phyloP scores from a whole-genome alignment of 1,140 invertebrate genomes.

The Orchesella cincta region DNA sequence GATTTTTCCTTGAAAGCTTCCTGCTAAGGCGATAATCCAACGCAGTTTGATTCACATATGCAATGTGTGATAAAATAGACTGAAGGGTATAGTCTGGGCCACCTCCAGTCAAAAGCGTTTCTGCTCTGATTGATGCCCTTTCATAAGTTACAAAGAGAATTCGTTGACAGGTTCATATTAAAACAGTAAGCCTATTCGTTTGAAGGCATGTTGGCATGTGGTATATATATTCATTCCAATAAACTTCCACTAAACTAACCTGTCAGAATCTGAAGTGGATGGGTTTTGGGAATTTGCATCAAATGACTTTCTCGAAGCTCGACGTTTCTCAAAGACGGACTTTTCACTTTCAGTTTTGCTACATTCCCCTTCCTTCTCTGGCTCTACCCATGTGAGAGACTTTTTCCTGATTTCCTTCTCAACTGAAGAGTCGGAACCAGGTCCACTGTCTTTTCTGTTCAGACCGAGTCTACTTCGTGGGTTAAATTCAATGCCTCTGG shows the following conservation, averaged over 20 bases:
- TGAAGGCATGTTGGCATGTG: too few species aligned
- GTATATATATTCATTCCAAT: too few species aligned
- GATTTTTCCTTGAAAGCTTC: constrained; percentile 48
- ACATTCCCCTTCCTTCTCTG: constrained; percentile 30
- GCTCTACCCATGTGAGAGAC: constrained; percentile 45
- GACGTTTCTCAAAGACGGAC: constrained; percentile 30
- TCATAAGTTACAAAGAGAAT: too few species aligned
- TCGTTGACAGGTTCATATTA: too few species aligned
- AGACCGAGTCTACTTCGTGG: constrained; percentile 34
- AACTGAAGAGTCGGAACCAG: not conserved
- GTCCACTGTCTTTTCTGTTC: constrained; percentile 27
- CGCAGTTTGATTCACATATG: constrained; percentile 63
- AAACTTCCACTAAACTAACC: too few species aligned
- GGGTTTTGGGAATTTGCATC: not conserved
- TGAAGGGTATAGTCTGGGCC: constrained; percentile 57
- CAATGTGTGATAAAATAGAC: constrained; percentile 65
- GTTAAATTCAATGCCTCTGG: constrained; percentile 14
- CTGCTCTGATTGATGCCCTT: not conserved
- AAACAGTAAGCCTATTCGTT: too few species aligned
- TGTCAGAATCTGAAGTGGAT: constrained; percentile 18
- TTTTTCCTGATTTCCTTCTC: constrained; percentile 46
- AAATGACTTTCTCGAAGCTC: constrained; percentile 32
- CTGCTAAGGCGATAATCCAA: constrained; percentile 52
- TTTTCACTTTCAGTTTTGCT: constrained; percentile 25
- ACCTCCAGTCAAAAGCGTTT: constrained; percentile 24